These are phyloP conservation scores for Pseudomyrmex pallidus DNA, from an alignment of 1,140 invertebrate species.

Conservation along the genomic window DNA sequence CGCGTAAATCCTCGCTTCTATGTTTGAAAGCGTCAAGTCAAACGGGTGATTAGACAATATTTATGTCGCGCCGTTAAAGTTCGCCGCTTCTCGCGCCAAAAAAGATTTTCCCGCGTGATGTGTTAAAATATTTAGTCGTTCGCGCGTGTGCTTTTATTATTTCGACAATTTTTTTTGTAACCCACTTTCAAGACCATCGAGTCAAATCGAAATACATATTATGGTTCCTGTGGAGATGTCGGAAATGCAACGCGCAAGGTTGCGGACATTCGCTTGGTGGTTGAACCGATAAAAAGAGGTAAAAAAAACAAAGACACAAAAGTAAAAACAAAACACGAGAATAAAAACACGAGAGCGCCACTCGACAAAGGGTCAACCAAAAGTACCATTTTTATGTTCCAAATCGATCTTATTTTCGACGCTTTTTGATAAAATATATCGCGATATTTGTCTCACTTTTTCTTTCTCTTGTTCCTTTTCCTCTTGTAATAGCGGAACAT, in stretches of 20 bases:
- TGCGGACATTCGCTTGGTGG: not conserved
- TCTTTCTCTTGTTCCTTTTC: not conserved
- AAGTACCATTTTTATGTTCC: slow-evolving; percentile 65
- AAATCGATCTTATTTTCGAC: slow-evolving; percentile 65
- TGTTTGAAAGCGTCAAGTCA: slow-evolving; percentile 24
- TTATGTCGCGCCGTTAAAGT: not conserved
- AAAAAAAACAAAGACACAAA: not conserved
- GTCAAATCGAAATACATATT: slow-evolving; percentile 20
- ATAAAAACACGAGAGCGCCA: slow-evolving; percentile 65
- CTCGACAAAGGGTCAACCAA: slow-evolving; percentile 49
- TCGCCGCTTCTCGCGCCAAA: not conserved
- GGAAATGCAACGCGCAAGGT: slow-evolving; percentile 11
- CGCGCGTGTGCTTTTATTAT: slow-evolving; percentile 1
- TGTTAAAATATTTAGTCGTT: slow-evolving; percentile 38
- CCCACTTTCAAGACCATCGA: not conserved
- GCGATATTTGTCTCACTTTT: not conserved
- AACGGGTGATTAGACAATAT: slow-evolving; percentile 27
- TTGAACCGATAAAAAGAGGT: not conserved
- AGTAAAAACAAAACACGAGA: not conserved
- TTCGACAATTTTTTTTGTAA: slow-evolving; percentile 28
- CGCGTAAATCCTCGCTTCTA: not conserved
- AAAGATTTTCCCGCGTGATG: not conserved
- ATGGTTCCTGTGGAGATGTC: not conserved
- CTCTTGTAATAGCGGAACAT: not conserved
- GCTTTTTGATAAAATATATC: slow-evolving; percentile 28